Conservation (phyloP, 2,113 vertebrate species). For the Otus sunia region DNA sequence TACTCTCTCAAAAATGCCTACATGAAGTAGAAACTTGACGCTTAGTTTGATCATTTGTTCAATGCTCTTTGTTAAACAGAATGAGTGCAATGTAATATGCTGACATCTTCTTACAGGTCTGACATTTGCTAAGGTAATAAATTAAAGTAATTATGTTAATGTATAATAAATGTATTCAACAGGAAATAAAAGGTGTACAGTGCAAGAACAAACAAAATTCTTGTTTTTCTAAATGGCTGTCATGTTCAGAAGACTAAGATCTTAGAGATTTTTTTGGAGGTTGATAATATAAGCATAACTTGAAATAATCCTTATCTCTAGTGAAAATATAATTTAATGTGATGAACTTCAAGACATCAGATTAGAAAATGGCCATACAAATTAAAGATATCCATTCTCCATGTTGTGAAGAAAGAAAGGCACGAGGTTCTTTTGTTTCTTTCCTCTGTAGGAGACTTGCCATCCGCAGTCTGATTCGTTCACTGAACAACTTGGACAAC, state of each 20-base stretch:
- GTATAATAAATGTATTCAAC: slow-evolving; percentile 30
- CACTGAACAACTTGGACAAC: background rate
- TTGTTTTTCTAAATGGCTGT: background rate
- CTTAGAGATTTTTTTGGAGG: background rate
- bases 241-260: background rate
- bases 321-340: background rate
- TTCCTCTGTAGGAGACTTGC: background rate
- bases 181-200: slow-evolving; percentile 7
- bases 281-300: background rate
- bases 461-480: background rate
- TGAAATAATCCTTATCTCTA: background rate
- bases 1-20: background rate
- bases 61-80: background rate
- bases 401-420: fast-evolving
- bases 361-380: background rate
- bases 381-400: background rate
- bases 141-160: slow-evolving; percentile 42
- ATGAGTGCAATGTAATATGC: background rate
- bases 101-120: background rate
- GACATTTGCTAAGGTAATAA: slow-evolving; percentile 45
- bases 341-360: background rate
- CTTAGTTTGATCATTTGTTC: background rate
- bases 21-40: background rate
- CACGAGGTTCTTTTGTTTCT: background rate
- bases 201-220: background rate